phyloP scores from a whole-genome alignment of 2,113 vertebrate species.

The Eudorcas thomsonii region DNA sequence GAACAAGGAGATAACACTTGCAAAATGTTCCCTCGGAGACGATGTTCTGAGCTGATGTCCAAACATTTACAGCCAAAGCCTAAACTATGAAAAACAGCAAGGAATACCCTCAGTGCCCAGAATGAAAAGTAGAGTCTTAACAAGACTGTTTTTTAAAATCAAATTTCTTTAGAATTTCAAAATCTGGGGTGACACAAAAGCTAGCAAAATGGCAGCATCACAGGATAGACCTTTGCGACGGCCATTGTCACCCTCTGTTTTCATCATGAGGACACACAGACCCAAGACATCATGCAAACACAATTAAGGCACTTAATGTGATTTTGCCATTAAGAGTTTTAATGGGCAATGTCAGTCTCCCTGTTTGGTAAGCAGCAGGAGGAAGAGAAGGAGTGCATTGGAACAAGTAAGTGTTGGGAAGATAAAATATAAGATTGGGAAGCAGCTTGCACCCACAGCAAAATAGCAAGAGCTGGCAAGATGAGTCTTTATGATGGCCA shows the following conservation, averaged over 20 bases:
- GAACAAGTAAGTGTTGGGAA: background rate
- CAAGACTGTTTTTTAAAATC: constrained; percentile 36
- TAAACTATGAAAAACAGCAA: constrained; percentile 31
- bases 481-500: rapidly evolving
- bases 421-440: background rate
- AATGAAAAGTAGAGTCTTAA: constrained; percentile 54
- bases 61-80: constrained; percentile 41
- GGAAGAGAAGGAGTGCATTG: background rate
- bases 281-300: constrained; percentile 70
- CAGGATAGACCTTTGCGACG: constrained; percentile 17
- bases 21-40: constrained; percentile 41
- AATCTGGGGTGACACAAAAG: constrained; percentile 54
- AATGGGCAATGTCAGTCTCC: constrained; percentile 72
- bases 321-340: constrained; percentile 73
- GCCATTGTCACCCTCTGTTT: constrained; percentile 52
- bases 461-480: background rate
- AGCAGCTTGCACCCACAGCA: background rate
- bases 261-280: constrained; percentile 70
- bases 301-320: constrained; percentile 76
- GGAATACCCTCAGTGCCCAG: constrained; percentile 43
- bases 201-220: constrained; percentile 51
- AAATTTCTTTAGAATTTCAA: constrained; percentile 70
- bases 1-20: constrained; percentile 59
- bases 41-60: constrained; percentile 48
- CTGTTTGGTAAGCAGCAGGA: constrained; percentile 42